Conservation (phyloP, 1,140 invertebrate genomes). For the Archivesica marissinica region DNA sequence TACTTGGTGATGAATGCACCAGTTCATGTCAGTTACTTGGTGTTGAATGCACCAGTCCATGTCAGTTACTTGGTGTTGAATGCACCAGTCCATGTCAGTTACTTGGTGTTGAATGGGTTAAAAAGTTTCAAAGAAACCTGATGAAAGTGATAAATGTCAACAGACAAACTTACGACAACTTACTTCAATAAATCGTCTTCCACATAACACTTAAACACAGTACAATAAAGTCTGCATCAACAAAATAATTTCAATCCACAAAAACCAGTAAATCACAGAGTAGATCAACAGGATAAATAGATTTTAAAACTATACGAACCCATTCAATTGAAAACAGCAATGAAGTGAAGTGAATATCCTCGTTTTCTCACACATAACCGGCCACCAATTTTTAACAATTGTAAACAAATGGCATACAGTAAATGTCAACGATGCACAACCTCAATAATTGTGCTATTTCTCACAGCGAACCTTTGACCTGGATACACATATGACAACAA, state of each 20-base stretch:
- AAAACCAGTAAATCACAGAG: neutral
- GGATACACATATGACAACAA: neutral
- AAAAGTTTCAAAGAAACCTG: neutral
- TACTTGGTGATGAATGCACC: too few relatives aligned
- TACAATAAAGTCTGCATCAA: neutral
- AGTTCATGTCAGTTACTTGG: too few relatives aligned
- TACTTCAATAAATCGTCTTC: too few relatives aligned
- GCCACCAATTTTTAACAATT: conserved; percentile 14
- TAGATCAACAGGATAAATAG: neutral
- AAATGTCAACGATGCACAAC: conserved; percentile 35
- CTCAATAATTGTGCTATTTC: conserved; percentile 10
- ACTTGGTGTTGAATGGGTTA: too few relatives aligned
- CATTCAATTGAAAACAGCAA: conserved; percentile 29
- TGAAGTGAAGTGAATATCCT: conserved; percentile 3
- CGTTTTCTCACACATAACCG: conserved; percentile 26
- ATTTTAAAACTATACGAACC: neutral
- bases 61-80: too few relatives aligned
- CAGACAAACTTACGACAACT: neutral
- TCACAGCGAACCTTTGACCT: conserved; percentile 31
- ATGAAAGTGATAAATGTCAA: neutral
- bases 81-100: too few relatives aligned
- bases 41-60: too few relatives aligned
- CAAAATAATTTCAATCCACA: neutral
- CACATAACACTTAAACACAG: too few relatives aligned
- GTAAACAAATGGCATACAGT: conserved; percentile 7